phyloP scores from a whole-genome alignment of 2,888 invertebrate genomes.

The Polydrusus cervinus region DNA sequence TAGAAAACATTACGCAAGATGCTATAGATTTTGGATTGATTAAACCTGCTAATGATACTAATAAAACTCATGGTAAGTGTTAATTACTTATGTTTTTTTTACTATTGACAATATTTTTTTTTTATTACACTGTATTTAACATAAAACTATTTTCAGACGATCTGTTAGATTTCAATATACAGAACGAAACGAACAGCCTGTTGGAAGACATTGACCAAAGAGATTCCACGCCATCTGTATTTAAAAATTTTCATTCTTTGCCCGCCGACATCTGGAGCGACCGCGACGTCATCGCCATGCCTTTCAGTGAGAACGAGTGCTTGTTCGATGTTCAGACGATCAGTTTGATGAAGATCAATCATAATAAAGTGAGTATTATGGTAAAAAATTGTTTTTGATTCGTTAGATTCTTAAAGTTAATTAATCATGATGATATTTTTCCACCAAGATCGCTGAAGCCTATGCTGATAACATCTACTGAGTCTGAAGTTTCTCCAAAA shows the following conservation, averaged over 20 bases:
- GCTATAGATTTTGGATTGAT: constrained; percentile 63
- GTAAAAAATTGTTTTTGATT: neutral
- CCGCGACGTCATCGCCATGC: neutral
- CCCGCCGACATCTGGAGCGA: constrained; percentile 50
- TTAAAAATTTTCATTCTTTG: constrained; percentile 42
- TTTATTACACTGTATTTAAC: neutral
- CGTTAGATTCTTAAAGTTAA: neutral
- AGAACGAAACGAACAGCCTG: constrained; percentile 54
- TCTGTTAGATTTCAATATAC: constrained; percentile 6
- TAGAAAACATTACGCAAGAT: constrained; percentile 18
- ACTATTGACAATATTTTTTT: no score
- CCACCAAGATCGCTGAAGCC: constrained; percentile 42
- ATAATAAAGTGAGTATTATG: constrained; percentile 70
- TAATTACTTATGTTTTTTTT: neutral
- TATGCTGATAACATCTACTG: constrained; percentile 14
- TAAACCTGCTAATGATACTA: constrained; percentile 64
- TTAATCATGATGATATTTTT: constrained; percentile 25
- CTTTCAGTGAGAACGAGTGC: constrained; percentile 23
- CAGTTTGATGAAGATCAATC: constrained; percentile 75
- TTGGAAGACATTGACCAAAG: constrained; percentile 48
- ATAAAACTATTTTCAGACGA: constrained; percentile 1
- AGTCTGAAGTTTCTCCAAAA: neutral
- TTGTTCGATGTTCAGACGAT: constrained; percentile 58
- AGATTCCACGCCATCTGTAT: constrained; percentile 28
- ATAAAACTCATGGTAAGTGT: constrained; percentile 62